These are phyloP conservation scores for Ptychochromis oligacanthus DNA, from an alignment of 2,113 vertebrate genomes.

Conservation along the genomic window DNA sequence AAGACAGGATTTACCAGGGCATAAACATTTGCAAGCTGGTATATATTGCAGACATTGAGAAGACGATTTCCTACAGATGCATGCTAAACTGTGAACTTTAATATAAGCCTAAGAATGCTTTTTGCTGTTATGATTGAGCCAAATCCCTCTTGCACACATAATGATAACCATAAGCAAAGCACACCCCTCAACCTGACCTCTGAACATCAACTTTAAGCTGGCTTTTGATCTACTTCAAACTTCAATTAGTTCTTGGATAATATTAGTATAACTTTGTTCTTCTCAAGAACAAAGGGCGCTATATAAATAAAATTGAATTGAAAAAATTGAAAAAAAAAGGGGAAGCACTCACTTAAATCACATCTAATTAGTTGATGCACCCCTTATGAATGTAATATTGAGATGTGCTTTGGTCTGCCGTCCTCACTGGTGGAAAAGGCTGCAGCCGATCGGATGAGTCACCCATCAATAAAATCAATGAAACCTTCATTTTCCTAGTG, in stretches of 20 bases:
- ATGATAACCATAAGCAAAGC: slow-evolving; percentile 37
- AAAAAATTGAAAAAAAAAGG: too few relatives aligned
- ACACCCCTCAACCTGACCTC: slow-evolving; percentile 36
- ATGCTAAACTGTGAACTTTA: slow-evolving; percentile 16
- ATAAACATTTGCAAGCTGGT: neutral
- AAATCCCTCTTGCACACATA: slow-evolving; percentile 1
- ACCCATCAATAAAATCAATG: slow-evolving; percentile 51
- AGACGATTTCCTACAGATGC: slow-evolving; percentile 32
- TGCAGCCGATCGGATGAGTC: slow-evolving; percentile 49
- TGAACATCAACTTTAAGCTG: slow-evolving; percentile 39
- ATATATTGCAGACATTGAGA: neutral
- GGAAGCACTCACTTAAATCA: slow-evolving; percentile 52
- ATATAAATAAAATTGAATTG: too few relatives aligned
- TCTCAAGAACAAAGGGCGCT: too few relatives aligned
- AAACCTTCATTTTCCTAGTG: slow-evolving; percentile 50
- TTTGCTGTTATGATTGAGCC: neutral
- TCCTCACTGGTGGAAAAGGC: slow-evolving; percentile 22
- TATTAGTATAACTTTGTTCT: slow-evolving; percentile 45
- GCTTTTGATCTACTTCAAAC: slow-evolving; percentile 46
- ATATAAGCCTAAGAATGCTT: slow-evolving; percentile 12
- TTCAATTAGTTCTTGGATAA: slow-evolving; percentile 46
- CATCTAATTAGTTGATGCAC: slow-evolving; percentile 57
- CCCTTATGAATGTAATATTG: slow-evolving; percentile 46
- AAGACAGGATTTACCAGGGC: neutral
- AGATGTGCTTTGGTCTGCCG: slow-evolving; percentile 46